Evolutionary conservation across 2,888 invertebrate species (phyloP), one percentile per base, ranked within the genome.

Genomic region (Pachymerium ferrugineum): DNA sequence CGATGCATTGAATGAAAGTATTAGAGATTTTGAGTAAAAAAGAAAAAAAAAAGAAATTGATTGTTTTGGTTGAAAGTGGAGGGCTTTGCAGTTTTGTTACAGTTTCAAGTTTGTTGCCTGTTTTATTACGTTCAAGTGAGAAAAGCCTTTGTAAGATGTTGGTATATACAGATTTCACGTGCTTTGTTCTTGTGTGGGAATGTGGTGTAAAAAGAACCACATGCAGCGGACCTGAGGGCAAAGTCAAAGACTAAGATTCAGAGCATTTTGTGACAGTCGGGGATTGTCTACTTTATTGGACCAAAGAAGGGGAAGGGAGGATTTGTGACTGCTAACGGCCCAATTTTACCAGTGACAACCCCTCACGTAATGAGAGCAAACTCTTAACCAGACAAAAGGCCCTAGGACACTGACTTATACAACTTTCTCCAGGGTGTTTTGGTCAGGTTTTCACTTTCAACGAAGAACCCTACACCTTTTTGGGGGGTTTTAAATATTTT

Each of bases 111-210:
- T 22, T 62, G 62, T 62, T 62, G 62, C 62, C 28, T 25, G 8
- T 62, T 22, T 62, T 62, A 62, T 62, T 28, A 62, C 62, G 62
- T 62, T 10, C 62, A 62, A 62, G 62, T 62, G 62, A 62, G 62
- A 62, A 62, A 62, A 62, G 62, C 62, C 28, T 62, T 62, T 62
- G 62, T 62, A 62, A 28, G 25, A 62, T 62, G 62, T 62, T 62
- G 62, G 62, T 62, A 62, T 62, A 62, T 62, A 62, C 62, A 62
- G 62, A 62, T 62, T 62, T 62, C 28, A 62, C 62, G 62, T 62
- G 62, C 62, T 62, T 62, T 62, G 62, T 62, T 62, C 62, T 62
- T 62, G 62, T 62, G 62, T 62, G 62, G 62, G 62, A 62, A 62
- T 62, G 62, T 62, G 62, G 62, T 62, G 62, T 62, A 62, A 62